Percentiles rank a stretch among this genome's conserved stretches.
Evolutionary conservation across 1,140 invertebrate species (phyloP).

Genomic region (Idris sp.): DNA sequence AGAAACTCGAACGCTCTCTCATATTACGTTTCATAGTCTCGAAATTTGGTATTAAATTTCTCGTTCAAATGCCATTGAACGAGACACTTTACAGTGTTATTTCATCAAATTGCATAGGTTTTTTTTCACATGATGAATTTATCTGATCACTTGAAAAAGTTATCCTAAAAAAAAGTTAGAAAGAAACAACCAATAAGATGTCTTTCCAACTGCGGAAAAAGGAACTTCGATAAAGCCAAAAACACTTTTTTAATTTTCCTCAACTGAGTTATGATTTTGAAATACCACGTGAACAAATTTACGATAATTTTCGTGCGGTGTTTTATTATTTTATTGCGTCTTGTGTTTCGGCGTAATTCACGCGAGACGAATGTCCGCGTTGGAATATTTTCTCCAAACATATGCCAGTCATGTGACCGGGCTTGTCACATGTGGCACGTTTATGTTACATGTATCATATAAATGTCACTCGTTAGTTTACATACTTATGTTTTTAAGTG

Average conservation of each 20-base stretch:
- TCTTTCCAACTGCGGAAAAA: slow-evolving; percentile 23
- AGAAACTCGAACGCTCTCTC: slow-evolving; percentile 14
- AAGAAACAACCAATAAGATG: no score
- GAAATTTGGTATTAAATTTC: slow-evolving; percentile 36
- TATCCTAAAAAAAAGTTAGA: no score
- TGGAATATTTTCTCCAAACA: slow-evolving; percentile 41
- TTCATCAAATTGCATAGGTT: slow-evolving; percentile 7
- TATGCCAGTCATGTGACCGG: slow-evolving; percentile 50
- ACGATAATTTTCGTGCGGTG: slow-evolving; percentile 37
- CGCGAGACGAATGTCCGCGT: slow-evolving; percentile 33
- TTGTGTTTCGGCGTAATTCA: slow-evolving; percentile 25
- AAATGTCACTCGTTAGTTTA: slow-evolving; percentile 54
- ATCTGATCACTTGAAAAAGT: no score
- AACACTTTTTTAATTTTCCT: slow-evolving; percentile 12
- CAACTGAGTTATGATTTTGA: slow-evolving; percentile 13
- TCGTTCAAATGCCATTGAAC: slow-evolving; percentile 13
- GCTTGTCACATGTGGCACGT: slow-evolving; percentile 58
- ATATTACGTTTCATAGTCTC: slow-evolving; percentile 14
- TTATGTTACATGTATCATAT: slow-evolving; percentile 55
- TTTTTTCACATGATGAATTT: no score
- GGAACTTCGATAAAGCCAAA: slow-evolving; percentile 10
- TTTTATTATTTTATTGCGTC: slow-evolving; percentile 50
- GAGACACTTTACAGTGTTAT: slow-evolving; percentile 22
- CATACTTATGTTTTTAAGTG: slow-evolving; percentile 51
- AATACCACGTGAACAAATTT: slow-evolving; percentile 30